Percentiles rank a stretch among this genome's conserved stretches.
Evolutionary conservation across 2,888 invertebrate genomes (phyloP).

Genomic region (Cerceris ruficornis): DNA sequence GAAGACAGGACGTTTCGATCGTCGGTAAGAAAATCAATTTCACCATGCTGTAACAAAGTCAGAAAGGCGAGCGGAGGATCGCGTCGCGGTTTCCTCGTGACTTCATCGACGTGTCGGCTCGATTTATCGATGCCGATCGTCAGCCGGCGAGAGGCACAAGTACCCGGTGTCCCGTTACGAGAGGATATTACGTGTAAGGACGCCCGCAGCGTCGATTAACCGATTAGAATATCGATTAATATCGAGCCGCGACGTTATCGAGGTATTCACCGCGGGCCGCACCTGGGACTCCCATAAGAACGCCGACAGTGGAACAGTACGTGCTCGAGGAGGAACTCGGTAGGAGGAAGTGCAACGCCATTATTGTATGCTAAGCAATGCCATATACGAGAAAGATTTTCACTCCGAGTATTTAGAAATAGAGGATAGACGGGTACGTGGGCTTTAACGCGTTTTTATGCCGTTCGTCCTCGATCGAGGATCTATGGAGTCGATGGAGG

Average conservation of each 20-base stretch:
- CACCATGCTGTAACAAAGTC: not conserved
- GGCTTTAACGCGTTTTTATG: not conserved
- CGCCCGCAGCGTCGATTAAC: conserved; percentile 72
- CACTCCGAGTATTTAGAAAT: conserved; percentile 5
- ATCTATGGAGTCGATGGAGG: too few species aligned
- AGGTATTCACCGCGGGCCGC: conserved; percentile 39
- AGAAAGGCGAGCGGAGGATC: conserved; percentile 2
- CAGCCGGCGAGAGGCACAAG: conserved; percentile 43
- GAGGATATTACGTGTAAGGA: conserved; percentile 72
- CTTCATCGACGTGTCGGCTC: conserved; percentile 37
- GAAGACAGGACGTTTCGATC: not conserved
- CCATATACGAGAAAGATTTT: conserved; percentile 48
- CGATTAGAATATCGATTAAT: conserved; percentile 79
- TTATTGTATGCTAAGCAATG: conserved; percentile 57
- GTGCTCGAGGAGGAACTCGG: conserved; percentile 24
- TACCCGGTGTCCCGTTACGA: conserved; percentile 70
- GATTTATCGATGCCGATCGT: conserved; percentile 54
- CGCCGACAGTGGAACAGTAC: conserved; percentile 10
- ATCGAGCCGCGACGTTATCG: conserved; percentile 65
- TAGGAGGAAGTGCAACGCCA: conserved; percentile 41
- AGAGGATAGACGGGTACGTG: not conserved
- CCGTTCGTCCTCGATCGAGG: not conserved
- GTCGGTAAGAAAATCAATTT: conserved; percentile 22
- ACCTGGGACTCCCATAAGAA: conserved; percentile 44
- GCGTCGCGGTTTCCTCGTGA: conserved; percentile 22